Base-by-base conservation (phyloP, 2,113 vertebrate genomes). In the Microcebus jonahi region DNA sequence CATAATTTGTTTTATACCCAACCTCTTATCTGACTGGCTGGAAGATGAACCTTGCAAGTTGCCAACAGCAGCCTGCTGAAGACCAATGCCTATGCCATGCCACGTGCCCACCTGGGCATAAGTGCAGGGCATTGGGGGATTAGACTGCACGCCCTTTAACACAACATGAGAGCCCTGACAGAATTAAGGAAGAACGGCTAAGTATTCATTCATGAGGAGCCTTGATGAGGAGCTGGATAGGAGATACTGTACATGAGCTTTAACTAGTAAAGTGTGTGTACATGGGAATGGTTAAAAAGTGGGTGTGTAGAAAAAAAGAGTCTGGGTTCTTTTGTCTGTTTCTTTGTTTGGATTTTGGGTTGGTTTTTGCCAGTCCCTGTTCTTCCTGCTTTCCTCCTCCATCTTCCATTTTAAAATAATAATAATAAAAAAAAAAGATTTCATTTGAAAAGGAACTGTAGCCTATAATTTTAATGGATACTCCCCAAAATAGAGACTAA, bases 41-140 rank as follows among this genome's bases (percentile, higher is more conserved):
- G 45, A 76, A 21, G 25, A 75, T 14, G 8, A 39, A 39, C 15
- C 8, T 42, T 11, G 1, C 6, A 68, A 39, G 29, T 20, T 39
- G 2, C 3, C 42, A 50, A 42, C 31, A 27, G 4, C 5, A 6
- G 8, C 18, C 25, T 61, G 13, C 39, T 65, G 9, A 87, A 53
- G 53, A 55, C 2, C 12, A 6, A 42, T 0, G 1, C 45, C n/a
- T 6, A 2, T 4, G 14, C 73, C 53, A 21, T 27, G 21, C 1
- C 29, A 34, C 11, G 36, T 3, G 21, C 1, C 29, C 39, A 29
- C n/a, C 61, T 57, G 5, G 45, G 7, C 7, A 45, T 50, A 63
- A 80, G 12, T 2, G 2, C 18, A 5, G 31, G 23, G 1, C 8
- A 0, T 23, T 23, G 39, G 65, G 6, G 71, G 14, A 36, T 21